Conservation (phyloP, 2,888 invertebrate genomes). For the Blera fallax region DNA sequence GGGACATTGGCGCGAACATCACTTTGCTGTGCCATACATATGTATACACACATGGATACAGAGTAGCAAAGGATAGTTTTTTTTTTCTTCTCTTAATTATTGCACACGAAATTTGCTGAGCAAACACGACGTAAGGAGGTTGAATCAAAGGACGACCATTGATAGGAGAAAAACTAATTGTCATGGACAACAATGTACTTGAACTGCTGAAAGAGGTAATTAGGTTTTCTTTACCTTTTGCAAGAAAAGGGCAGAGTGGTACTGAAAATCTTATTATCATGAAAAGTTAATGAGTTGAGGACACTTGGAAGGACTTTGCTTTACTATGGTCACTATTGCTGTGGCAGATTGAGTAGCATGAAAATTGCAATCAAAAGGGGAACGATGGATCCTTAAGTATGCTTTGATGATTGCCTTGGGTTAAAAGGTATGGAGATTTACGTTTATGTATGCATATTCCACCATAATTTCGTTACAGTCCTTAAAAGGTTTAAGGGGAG, state of each 20-base stretch:
- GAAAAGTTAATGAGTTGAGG: slow-evolving; percentile 21
- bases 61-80: slow-evolving; percentile 8
- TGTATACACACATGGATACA: too few species aligned
- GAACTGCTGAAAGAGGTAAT: slow-evolving; percentile 46
- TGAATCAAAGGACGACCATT: slow-evolving; percentile 37
- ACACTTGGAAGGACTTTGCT: background rate
- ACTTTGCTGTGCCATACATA: background rate
- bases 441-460: too few species aligned
- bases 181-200: slow-evolving; percentile 46
- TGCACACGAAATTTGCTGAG: slow-evolving; percentile 66
- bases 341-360: too few species aligned
- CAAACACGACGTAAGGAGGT: slow-evolving; percentile 54
- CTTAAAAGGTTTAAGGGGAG: too few species aligned
- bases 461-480: too few species aligned
- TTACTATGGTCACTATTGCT: background rate
- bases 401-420: too few species aligned
- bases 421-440: too few species aligned
- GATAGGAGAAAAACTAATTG: slow-evolving; percentile 23
- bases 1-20: slow-evolving; percentile 44
- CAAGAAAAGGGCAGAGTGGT: slow-evolving; percentile 30
- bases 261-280: slow-evolving; percentile 46
- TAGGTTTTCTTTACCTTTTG: slow-evolving; percentile 50
- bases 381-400: too few species aligned
- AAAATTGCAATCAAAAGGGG: too few species aligned
- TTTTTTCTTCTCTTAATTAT: slow-evolving; percentile 65